phyloP scores from a whole-genome alignment of 2,113 vertebrate genomes.

The Equus przewalskii region DNA sequence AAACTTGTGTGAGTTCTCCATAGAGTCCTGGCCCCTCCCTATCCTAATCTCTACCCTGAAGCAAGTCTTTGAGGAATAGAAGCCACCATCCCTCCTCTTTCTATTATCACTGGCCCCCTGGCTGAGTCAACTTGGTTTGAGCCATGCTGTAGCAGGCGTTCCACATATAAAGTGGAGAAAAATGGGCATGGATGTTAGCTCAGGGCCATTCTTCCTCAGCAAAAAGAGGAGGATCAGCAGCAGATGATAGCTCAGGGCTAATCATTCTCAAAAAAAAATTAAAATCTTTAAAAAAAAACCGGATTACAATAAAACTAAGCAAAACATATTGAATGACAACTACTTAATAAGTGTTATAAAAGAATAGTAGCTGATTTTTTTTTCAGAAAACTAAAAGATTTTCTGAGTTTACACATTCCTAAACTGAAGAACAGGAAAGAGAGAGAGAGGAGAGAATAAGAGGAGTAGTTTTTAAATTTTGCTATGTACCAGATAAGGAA shows the following conservation, averaged over 20 bases:
- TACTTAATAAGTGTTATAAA: background rate
- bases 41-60: background rate
- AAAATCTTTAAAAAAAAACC: background rate
- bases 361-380: background rate
- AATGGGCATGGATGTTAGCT: too few relatives aligned
- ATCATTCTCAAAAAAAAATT: too few relatives aligned
- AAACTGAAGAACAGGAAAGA: background rate
- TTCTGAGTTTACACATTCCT: slow-evolving; percentile 16
- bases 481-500: slow-evolving; percentile 6
- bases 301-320: slow-evolving; percentile 10
- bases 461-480: background rate
- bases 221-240: too few relatives aligned
- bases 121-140: background rate
- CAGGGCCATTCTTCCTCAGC: too few relatives aligned
- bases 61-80: background rate
- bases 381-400: background rate
- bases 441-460: background rate
- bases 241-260: too few relatives aligned
- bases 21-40: background rate
- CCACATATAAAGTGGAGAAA: too few relatives aligned
- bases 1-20: background rate
- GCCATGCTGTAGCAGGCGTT: too few relatives aligned
- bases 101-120: background rate
- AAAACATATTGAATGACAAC: background rate
- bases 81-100: background rate